Base-by-base conservation (phyloP, 2,888 invertebrate genomes). In the Lysandra bellargus region DNA sequence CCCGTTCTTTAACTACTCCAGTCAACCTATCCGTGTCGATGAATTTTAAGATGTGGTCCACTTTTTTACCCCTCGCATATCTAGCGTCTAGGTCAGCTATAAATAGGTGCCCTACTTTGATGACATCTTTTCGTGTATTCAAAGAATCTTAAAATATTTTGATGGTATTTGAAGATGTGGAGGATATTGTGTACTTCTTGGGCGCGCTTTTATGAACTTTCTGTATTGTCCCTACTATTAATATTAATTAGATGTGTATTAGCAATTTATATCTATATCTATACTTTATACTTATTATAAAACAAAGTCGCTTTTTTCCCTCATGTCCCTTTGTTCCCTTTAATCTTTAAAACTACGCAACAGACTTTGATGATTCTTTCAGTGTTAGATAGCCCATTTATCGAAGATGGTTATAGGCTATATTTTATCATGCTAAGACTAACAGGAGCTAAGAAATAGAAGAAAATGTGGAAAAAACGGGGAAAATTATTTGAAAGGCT, bases 31-130 rank as follows among this genome's bases (percentile, higher is more conserved):
- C 30, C 64, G 64, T 69, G 64, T 23, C 64, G 30, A 69, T 12
- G 64, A 33, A 69, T 12, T 69, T 69, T 33, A 61, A 23, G 30
- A 69, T 30, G 30, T 30, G 4, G 12, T 69, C 30, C 30, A 33
- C 37, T 69, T 69, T 69, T 1, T 12, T 5, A 17, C 33, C 33
- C 69, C 33, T 37, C 33, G 33, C 69, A 69, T 37, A 69, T 69
- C 69, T 37, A 69, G 64, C 64, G 69, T 69, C 69, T 69, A 69
- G 69, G 69, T 69, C 69, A 69, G 33, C 12, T 69, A 69, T 69
- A 37, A 69, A 69, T 69, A 69, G 33, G 12, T 5, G 69, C 14
- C 33, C 69, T 69, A 69, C 33, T 69, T 12, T 5, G 69, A 33
- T 69, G 69, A 69, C 69, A 37, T 69, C 33, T 69, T 69, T 69